phyloP scores from a whole-genome alignment of 2,888 invertebrate genomes.

The Nymphalis c-album region DNA sequence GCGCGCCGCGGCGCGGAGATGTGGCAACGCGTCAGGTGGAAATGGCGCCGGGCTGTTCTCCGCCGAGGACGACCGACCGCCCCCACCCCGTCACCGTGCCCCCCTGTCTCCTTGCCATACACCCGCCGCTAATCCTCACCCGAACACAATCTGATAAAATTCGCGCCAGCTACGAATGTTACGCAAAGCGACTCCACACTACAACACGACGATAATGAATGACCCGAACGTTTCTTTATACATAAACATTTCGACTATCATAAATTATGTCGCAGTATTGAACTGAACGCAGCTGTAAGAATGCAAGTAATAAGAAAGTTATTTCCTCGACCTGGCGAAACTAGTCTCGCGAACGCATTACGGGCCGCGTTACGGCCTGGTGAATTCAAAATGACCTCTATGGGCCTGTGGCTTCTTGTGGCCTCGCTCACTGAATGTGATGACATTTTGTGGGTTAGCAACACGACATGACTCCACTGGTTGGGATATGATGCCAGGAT shows the following conservation, averaged over 20 bases:
- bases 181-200: slow-evolving; percentile 77
- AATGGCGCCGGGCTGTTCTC: slow-evolving; percentile 72
- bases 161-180: slow-evolving; percentile 81
- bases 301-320: slow-evolving; percentile 77
- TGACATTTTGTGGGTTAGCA: slow-evolving; percentile 79
- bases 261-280: slow-evolving; percentile 60
- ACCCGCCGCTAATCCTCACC: slow-evolving; percentile 74
- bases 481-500: slow-evolving; percentile 74
- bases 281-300: slow-evolving; percentile 57
- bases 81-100: slow-evolving; percentile 49
- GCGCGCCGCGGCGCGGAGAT: slow-evolving; percentile 73
- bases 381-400: slow-evolving; percentile 82
- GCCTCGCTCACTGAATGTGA: slow-evolving; percentile 77
- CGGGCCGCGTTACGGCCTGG: slow-evolving; percentile 78
- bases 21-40: slow-evolving; percentile 81
- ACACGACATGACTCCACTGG: slow-evolving; percentile 68
- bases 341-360: slow-evolving; percentile 80
- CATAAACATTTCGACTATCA: slow-evolving; percentile 63
- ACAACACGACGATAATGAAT: slow-evolving; percentile 76
- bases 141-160: slow-evolving; percentile 80
- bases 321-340: slow-evolving; percentile 80
- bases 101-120: slow-evolving; percentile 53
- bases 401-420: slow-evolving; percentile 77
- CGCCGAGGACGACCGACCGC: slow-evolving; percentile 67
- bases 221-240: slow-evolving; percentile 67